A percentile compares a stretch with the other conserved stretches of the same genome.
Evolutionary conservation across 2,113 vertebrate genomes (phyloP).

Genomic region (Erythrocercus mccallii): DNA sequence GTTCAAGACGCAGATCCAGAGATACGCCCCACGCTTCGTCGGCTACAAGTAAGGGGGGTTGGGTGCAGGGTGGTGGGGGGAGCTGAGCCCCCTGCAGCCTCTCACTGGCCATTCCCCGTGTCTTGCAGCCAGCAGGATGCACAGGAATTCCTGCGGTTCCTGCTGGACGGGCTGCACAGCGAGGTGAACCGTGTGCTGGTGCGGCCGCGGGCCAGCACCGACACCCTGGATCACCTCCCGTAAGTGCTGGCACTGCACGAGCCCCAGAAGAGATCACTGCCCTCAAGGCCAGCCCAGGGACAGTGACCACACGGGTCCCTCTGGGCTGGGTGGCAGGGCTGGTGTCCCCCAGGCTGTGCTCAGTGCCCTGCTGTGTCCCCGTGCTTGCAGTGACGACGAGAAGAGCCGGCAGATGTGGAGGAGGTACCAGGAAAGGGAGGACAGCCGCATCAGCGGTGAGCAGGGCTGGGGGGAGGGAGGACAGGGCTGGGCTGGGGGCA

Average conservation of each 20-base stretch:
- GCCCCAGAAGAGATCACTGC: accelerated
- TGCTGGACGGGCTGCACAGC: constrained; percentile 91
- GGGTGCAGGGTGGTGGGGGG: accelerated
- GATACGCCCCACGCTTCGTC: constrained; percentile 88
- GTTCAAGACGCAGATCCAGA: constrained; percentile 94
- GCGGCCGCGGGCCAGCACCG: constrained; percentile 66
- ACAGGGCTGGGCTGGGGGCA: not conserved
- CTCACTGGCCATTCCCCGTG: not conserved
- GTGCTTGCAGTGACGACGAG: constrained; percentile 83
- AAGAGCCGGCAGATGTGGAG: constrained; percentile 94
- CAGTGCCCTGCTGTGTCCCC: not conserved
- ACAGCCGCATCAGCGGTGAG: constrained; percentile 94
- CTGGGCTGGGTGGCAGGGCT: not conserved
- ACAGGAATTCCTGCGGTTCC: constrained; percentile 93
- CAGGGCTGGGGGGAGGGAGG: too few relatives aligned
- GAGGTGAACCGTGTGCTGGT: constrained; percentile 89
- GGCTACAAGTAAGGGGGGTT: constrained; percentile 89
- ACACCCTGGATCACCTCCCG: constrained; percentile 89
- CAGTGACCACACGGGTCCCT: accelerated
- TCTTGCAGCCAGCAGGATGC: constrained; percentile 91
- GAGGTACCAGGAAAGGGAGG: constrained; percentile 89
- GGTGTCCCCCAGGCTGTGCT: not conserved
- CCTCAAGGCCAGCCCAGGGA: not conserved
- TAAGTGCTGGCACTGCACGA: constrained; percentile 61
- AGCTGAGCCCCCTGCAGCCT: not conserved